Conservation (phyloP, 2,113 vertebrate species). For the Oncorhynchus nerka region DNA sequence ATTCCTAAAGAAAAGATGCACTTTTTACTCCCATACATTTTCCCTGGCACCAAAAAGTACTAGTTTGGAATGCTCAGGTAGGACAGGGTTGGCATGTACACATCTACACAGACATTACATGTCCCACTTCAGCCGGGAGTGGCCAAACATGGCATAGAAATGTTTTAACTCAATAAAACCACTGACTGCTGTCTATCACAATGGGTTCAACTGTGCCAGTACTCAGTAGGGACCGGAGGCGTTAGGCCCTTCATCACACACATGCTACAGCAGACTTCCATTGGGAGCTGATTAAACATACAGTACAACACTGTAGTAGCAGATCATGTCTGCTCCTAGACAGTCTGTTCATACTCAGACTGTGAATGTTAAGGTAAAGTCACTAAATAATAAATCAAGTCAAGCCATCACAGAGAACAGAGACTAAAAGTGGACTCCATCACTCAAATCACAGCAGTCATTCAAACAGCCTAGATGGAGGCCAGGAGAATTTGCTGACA, state of each 20-base stretch:
- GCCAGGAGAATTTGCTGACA: constrained; percentile 20
- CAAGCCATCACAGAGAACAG: not conserved
- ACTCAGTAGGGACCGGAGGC: not conserved
- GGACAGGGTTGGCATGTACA: constrained; percentile 3
- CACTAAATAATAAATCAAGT: constrained; percentile 20
- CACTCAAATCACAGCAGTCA: constrained; percentile 30
- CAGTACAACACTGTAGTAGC: not conserved
- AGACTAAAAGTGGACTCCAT: not conserved
- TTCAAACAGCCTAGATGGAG: constrained; percentile 17
- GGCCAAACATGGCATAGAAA: constrained; percentile 26
- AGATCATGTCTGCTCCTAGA: constrained; percentile 1
- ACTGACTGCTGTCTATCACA: constrained; percentile 12
- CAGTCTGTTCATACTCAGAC: constrained; percentile 17
- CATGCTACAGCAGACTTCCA: not conserved
- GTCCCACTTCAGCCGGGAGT: constrained; percentile 23
- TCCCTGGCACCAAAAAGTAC: too few relatives aligned
- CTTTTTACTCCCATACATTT: too few relatives aligned
- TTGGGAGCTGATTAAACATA: not conserved
- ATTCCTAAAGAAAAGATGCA: too few relatives aligned
- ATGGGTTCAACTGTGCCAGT: constrained; percentile 8
- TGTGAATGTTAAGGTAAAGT: constrained; percentile 16
- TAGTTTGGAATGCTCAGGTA: too few relatives aligned
- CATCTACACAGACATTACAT: constrained; percentile 21
- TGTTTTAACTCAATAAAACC: constrained; percentile 38
- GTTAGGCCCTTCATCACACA: not conserved